Conservation (phyloP, 23 tunicate species). For the Botrylloides violaceus region DNA sequence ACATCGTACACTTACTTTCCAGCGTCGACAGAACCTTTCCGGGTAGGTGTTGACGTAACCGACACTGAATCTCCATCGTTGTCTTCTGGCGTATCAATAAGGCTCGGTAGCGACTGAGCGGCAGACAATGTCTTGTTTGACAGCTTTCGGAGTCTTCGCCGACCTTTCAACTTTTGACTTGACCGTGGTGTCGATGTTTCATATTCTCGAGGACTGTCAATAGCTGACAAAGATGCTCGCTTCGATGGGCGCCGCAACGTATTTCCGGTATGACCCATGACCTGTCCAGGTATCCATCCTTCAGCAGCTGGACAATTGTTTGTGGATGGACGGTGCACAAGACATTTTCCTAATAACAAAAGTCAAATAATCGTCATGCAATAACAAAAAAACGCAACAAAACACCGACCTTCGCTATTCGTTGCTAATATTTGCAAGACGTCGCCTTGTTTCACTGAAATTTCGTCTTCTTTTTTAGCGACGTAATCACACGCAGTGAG, state of each 20-base stretch:
- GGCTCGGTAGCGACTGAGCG: slow-evolving; percentile 22
- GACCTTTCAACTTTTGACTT: slow-evolving; percentile 10
- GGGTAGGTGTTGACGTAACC: slow-evolving; percentile 9
- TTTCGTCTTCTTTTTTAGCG: slow-evolving; percentile 70
- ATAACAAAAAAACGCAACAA: background rate
- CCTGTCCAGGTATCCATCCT: slow-evolving; percentile 91
- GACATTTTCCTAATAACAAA: slow-evolving; percentile 43
- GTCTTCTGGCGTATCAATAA: slow-evolving; percentile 9
- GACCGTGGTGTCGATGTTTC: background rate
- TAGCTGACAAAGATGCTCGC: background rate
- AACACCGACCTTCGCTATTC: slow-evolving; percentile 58
- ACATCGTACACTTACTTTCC: background rate
- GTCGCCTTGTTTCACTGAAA: slow-evolving; percentile 53
- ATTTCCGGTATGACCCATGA: slow-evolving; percentile 42
- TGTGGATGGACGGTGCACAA: slow-evolving; percentile 58
- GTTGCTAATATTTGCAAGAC: slow-evolving; percentile 68
- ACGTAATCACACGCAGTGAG: slow-evolving; percentile 50
- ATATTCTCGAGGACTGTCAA: background rate
- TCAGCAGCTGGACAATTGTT: slow-evolving; percentile 67
- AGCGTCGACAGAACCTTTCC: slow-evolving; percentile 1
- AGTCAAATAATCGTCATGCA: background rate
- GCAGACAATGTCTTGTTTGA: slow-evolving; percentile 21
- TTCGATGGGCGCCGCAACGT: slow-evolving; percentile 27
- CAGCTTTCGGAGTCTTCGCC: slow-evolving; percentile 18
- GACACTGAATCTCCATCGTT: slow-evolving; percentile 3